phyloP scores from a whole-genome alignment of 2,113 vertebrate species.

The Crypturellus undulatus region DNA sequence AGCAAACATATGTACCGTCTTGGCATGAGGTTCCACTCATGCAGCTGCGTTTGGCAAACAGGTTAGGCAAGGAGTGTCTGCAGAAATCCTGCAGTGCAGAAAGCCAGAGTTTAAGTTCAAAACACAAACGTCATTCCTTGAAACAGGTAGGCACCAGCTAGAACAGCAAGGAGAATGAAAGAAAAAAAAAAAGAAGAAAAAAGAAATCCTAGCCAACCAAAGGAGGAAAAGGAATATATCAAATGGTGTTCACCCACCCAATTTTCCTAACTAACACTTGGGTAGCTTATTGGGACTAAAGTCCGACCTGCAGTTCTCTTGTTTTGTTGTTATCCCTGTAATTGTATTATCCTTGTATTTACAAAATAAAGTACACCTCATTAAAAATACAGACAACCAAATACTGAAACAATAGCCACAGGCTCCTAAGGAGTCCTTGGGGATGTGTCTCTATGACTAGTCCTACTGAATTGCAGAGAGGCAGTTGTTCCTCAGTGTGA shows the following conservation, averaged over 20 bases:
- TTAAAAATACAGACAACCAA: not conserved
- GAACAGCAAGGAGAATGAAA: not conserved
- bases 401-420: not conserved
- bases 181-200: not conserved
- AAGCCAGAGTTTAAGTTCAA: not conserved
- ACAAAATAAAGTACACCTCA: not conserved
- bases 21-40: not conserved
- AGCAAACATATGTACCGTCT: not conserved
- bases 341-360: not conserved
- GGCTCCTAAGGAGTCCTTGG: not conserved
- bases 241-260: not conserved
- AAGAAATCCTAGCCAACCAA: not conserved
- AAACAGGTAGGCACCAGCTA: not conserved
- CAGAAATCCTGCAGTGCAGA: not conserved
- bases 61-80: not conserved
- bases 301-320: not conserved
- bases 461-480: not conserved
- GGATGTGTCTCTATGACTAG: not conserved
- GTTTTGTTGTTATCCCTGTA: not conserved
- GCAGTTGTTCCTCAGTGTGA: not conserved
- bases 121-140: not conserved
- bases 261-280: not conserved
- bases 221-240: not conserved
- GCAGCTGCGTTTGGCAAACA: slow-evolving; percentile 64
- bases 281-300: not conserved